These are phyloP conservation scores for Scortum barcoo DNA, from an alignment of 2,113 vertebrate genomes.

Conservation along the genomic window DNA sequence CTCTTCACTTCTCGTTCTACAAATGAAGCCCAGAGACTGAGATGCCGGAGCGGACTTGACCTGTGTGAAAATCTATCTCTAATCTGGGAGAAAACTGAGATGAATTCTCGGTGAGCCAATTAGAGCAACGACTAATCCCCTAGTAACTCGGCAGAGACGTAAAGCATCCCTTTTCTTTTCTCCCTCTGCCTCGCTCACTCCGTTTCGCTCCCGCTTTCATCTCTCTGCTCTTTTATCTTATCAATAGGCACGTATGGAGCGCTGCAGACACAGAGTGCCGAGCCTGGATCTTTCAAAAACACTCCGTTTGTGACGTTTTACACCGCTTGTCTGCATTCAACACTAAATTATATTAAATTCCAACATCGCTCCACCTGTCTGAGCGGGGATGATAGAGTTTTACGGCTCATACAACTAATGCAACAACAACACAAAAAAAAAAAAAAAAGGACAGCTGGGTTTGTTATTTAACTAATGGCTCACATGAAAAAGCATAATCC, in stretches of 20 bases:
- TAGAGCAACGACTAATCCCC: slow-evolving; percentile 79
- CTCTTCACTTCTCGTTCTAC: slow-evolving; percentile 27
- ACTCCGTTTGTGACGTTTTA: slow-evolving; percentile 67
- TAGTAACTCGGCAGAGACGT: slow-evolving; percentile 67
- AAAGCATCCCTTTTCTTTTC: slow-evolving; percentile 47
- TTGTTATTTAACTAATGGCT: slow-evolving; percentile 57
- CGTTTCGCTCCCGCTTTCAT: slow-evolving; percentile 73
- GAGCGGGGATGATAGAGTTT: slow-evolving; percentile 38
- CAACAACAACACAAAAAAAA: slow-evolving; percentile 42
- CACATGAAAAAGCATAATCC: slow-evolving; percentile 47
- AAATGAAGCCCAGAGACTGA: slow-evolving; percentile 48
- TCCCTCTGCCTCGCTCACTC: slow-evolving; percentile 57
- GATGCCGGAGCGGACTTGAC: slow-evolving; percentile 59
- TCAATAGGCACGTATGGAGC: slow-evolving; percentile 69
- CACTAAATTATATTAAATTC: slow-evolving; percentile 67
- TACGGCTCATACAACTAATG: slow-evolving; percentile 46
- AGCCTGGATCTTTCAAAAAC: slow-evolving; percentile 66
- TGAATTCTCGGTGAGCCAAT: slow-evolving; percentile 79
- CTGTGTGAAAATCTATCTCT: slow-evolving; percentile 67
- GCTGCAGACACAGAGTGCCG: slow-evolving; percentile 49
- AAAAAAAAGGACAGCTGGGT: slow-evolving; percentile 54
- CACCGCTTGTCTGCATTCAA: slow-evolving; percentile 55
- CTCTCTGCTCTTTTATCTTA: slow-evolving; percentile 78
- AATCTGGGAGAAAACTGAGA: slow-evolving; percentile 77
- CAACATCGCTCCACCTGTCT: slow-evolving; percentile 53